Percentiles rank a stretch among this genome's conserved stretches.
Evolutionary conservation across 2,888 invertebrate species (phyloP).

Genomic region (Melinaea marsaeus): DNA sequence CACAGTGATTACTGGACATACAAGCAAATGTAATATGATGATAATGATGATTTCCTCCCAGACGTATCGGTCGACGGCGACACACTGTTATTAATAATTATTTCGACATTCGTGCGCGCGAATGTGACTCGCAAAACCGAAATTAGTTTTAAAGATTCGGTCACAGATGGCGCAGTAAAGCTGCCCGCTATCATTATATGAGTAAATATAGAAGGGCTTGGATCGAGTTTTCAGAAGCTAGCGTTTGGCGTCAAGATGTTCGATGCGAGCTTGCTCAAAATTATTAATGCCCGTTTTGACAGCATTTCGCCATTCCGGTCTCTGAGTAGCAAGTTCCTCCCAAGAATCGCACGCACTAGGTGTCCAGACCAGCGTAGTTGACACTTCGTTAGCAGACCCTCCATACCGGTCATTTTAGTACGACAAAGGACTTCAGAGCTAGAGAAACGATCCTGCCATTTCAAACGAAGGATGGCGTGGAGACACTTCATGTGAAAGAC

Average conservation of each 20-base stretch:
- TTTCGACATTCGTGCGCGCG: not conserved
- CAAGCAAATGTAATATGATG: too few species aligned
- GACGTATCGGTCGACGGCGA: not conserved
- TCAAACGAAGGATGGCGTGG: constrained; percentile 10
- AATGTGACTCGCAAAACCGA: too few species aligned
- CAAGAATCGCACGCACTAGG: not conserved
- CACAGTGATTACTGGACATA: too few species aligned
- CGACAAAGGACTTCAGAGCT: constrained; percentile 15
- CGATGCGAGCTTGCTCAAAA: constrained; percentile 1
- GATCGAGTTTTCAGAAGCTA: not conserved
- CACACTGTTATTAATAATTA: not conserved
- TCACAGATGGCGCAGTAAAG: too few species aligned
- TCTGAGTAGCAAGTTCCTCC: constrained; percentile 3
- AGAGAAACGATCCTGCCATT: constrained; percentile 22
- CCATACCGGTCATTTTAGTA: not conserved
- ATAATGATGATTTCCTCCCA: not conserved
- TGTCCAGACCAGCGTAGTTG: too few species aligned
- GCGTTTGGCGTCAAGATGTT: constrained; percentile 7
- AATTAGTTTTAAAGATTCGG: too few species aligned
- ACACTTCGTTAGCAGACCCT: not conserved
- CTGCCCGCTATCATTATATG: too few species aligned
- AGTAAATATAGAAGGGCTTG: too few species aligned
- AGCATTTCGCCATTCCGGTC: constrained; percentile 7
- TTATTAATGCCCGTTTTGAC: constrained; percentile 11
- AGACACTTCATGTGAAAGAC: constrained; percentile 20